Base-by-base conservation (phyloP, 2,797 vertebrate genomes). In the Alca torda region DNA sequence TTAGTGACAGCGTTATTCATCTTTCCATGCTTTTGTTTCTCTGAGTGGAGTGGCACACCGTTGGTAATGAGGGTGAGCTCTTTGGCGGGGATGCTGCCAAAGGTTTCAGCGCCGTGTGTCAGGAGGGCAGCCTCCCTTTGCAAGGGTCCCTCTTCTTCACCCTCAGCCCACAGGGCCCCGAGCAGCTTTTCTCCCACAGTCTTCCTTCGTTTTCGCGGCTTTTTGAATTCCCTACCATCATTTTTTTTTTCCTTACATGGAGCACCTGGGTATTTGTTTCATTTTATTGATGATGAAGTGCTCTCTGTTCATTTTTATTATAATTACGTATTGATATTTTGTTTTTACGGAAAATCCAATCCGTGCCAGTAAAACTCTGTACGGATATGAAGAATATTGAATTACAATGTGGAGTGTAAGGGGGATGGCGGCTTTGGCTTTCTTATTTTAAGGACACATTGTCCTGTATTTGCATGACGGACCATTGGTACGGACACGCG, bases 401-500 rank as follows among this genome's bases (percentile, higher is more conserved):
- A 95, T 96, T 75, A 67, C 51, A 65, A 6, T 12, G 37, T 8
- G 61, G 56, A 89, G 33, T 30, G 79, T 50, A 33, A 75, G 25
- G 68, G 56, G 63, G 51, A 54, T 3, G 0, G 50, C 16, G 59
- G 2, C 74, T 45, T 4, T 11, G 57, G 30, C 20, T 15, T 20
- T 48, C 37, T 82, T 61, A 6, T 87, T 46, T 90, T 87, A 31
- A 46, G 94, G 79, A 61, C 53, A 56, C 7, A 1, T 24, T n/a
- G 87, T 56, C 63, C 68, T 57, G 84, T 28, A 1, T 72, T 74
- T 93, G n/a, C 26, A n/a, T 53, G 82, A 17, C 25, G 7, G 9
- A 0, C 24, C 9, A 16, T 4, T 30, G 5, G 31, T 2, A 9
- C 6, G 0, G 16, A 12, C 14, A 6, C 0, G 0, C 6, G 1